Percentiles rank a stretch among this genome's conserved stretches.
These are phyloP conservation scores for Sphinx pinastri DNA, from an alignment of 2,888 invertebrate genomes.

Conservation along the genomic window DNA sequence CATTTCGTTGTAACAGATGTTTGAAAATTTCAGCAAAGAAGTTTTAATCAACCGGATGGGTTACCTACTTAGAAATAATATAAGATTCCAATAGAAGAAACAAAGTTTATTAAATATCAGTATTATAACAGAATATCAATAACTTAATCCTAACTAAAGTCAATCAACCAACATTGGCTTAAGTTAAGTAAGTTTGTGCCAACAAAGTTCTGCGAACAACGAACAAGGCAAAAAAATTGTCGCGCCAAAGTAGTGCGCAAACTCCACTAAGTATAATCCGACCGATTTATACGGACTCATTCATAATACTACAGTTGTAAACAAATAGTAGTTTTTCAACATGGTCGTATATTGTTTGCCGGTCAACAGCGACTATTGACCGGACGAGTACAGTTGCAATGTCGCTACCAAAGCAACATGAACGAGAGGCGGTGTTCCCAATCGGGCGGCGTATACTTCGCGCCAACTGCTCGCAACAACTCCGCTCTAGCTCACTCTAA, in stretches of 20 bases:
- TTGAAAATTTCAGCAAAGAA: no score
- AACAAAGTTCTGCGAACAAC: neutral
- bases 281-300: slow-evolving; percentile 4
- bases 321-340: slow-evolving; percentile 6
- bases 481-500: slow-evolving; percentile 43
- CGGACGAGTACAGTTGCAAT: slow-evolving; percentile 73
- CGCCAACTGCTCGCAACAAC: slow-evolving; percentile 39
- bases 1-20: no score
- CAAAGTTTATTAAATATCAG: no score
- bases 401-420: slow-evolving; percentile 75
- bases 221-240: neutral
- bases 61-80: no score
- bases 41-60: no score
- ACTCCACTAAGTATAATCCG: slow-evolving; percentile 1
- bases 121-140: no score
- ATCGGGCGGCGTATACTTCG: slow-evolving; percentile 53
- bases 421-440: slow-evolving; percentile 60
- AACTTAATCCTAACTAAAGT: neutral
- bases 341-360: slow-evolving; percentile 37
- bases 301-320: neutral
- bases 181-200: neutral
- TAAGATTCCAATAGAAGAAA: no score
- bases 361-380: slow-evolving; percentile 56
- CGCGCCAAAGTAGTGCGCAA: slow-evolving; percentile 27
- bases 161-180: neutral